Evolutionary conservation across 2,888 invertebrate genomes (phyloP), one percentile per base, ranked within the genome.

Genomic region (Drosophila paranaensis): DNA sequence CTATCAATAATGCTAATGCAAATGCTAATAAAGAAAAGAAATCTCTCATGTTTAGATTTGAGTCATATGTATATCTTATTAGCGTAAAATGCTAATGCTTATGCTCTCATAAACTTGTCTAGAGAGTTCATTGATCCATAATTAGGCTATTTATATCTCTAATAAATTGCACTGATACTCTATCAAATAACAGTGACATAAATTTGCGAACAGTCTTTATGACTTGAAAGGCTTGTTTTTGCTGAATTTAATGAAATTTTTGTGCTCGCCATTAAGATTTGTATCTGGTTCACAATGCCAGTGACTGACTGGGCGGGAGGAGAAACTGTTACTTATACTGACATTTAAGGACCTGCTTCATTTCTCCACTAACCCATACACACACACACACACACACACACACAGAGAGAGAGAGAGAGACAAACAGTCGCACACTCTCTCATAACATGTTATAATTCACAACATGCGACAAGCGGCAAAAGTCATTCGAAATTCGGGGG

Each of bases 401-500:
- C 3, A 27, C 3, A 27, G 27, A 27, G 27, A 2, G 10, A 14
- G 27, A 5, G 5, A 27, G 27, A 27, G 5, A 27, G 27, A 27
- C 27, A 2, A 6, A 30, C 35, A 46, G 14, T 16, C 25, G 27
- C 27, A 27, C 6, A 16, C 14, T 16, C 10, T 20, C 43, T 10
- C 35, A 35, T 35, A 35, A 35, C n/a, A 40, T 61, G 63, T 76
- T 79, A 74, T 79, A 74, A 70, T 74, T 77, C 75, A 70, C 48
- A 56, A 60, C 56, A 57, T 74, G 78, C 46, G 77, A 79, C 79
- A 79, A 70, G 10, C 50, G 48, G 45, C 66, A 74, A 76, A 77
- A 74, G 77, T 77, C 65, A 79, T 66, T 63, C 56, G 60, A 79
- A 79, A 66, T 79, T 79, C 57, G 76, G 45, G 53, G 57, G 64